phyloP scores from a whole-genome alignment of 2,888 invertebrate genomes.

The Tiliacea aurago region DNA sequence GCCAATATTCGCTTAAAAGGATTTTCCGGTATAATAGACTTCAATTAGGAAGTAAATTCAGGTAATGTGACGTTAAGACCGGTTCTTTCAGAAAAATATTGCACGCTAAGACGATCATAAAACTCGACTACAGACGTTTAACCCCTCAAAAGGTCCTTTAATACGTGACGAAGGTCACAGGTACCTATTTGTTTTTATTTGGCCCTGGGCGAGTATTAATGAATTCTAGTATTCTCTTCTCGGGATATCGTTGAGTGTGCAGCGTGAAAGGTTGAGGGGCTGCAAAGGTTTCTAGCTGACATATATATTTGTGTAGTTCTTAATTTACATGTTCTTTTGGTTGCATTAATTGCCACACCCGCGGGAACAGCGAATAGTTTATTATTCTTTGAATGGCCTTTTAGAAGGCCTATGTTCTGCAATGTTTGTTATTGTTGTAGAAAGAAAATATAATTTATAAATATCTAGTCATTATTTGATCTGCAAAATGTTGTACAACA shows the following conservation, averaged over 20 bases:
- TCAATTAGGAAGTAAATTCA: conserved; percentile 48
- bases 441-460: neutral
- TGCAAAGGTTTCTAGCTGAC: neutral
- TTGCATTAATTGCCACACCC: conserved; percentile 2
- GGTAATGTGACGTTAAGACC: conserved; percentile 26
- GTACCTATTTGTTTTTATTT: conserved; percentile 34
- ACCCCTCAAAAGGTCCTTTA: conserved; percentile 41
- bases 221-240: conserved; percentile 37
- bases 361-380: neutral
- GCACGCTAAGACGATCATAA: conserved; percentile 42
- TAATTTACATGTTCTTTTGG: neutral
- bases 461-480: conserved; percentile 33
- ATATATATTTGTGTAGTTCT: neutral
- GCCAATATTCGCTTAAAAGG: neutral
- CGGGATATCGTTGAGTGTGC: conserved; percentile 13
- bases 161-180: conserved; percentile 42
- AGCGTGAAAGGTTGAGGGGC: neutral
- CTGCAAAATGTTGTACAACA: conserved; percentile 7
- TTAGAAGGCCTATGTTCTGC: neutral
- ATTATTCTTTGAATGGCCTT: neutral
- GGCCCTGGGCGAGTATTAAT: conserved; percentile 39
- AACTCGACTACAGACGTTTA: conserved; percentile 34
- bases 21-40: neutral
- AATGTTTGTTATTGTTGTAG: neutral
- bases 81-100: conserved; percentile 41